Base-by-base conservation (phyloP, 1,140 invertebrate species). In the Drosophila takahashii region DNA sequence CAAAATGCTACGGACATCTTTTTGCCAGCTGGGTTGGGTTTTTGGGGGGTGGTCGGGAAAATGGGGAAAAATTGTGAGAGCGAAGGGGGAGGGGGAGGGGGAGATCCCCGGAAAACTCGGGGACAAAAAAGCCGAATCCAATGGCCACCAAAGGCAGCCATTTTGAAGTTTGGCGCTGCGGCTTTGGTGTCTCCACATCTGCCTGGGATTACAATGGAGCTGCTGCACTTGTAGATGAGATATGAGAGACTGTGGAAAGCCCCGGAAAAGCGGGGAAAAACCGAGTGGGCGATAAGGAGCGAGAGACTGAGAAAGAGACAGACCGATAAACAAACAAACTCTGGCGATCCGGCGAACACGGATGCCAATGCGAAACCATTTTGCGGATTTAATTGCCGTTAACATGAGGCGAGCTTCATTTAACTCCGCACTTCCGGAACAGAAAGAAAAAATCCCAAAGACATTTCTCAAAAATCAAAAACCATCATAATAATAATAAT, bases 1-100 rank as follows among this genome's bases (percentile, higher is more conserved):
- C 83, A 87, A 87, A 87, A 87, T 87, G 83, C 83, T 87, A 87
- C 83, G 81, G 81, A 86, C 83, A 86, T 86, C 78, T 87, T 86
- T 78, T 61, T 62, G 74, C 67, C 61, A 66, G 57, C 16, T 10
- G 44, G 44, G 37, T 27, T 36, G 56, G 42, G 13, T 5, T 2
- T 15, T 18, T 18, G 22, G 13, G 22, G 15, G 16, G 18, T 22
- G 16, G 0, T n/a, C n/a, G 15, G 29, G 39, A 5, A 39, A 18
- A 0, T 11, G 22, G 32, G n/a, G 10, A 9, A 11, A 22, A 37
- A 36, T 26, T 29, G 0, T 7, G 29, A 8, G 18, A 18, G 6
- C 0, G 26, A 11, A 10, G 18, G 11, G 37, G 9, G 15, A 11
- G 10, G 41, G 26, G 8, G 16, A 53, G 32, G 37, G 34, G 37